These are phyloP conservation scores for Pheosia tremula DNA, from an alignment of 2,888 invertebrate genomes.

Conservation along the genomic window DNA sequence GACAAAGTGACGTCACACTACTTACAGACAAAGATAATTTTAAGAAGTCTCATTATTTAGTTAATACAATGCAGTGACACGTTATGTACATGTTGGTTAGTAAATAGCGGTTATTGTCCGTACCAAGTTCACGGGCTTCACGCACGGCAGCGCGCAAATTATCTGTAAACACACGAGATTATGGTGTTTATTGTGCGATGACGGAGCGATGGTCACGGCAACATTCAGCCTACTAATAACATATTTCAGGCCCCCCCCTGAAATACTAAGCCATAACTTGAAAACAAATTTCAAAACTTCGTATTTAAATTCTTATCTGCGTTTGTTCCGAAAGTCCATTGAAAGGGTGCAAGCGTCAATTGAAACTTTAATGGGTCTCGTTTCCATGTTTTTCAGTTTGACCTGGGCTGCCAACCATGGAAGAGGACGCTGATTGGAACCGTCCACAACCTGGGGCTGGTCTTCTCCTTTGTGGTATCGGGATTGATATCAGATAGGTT, in stretches of 20 bases:
- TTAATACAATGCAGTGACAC: slow-evolving; percentile 2
- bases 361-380: neutral
- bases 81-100: neutral
- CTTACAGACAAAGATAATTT: neutral
- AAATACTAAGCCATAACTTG: neutral
- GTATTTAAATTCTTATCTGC: no score
- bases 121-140: slow-evolving; percentile 35
- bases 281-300: neutral
- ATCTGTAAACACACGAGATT: slow-evolving; percentile 15
- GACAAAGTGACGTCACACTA: no score
- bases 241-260: neutral
- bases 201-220: neutral
- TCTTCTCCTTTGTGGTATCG: slow-evolving; percentile 87
- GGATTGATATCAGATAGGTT: slow-evolving; percentile 90
- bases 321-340: no score
- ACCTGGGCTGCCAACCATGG: slow-evolving; percentile 88
- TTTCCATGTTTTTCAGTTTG: slow-evolving; percentile 77
- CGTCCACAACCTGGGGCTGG: slow-evolving; percentile 88
- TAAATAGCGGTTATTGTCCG: slow-evolving; percentile 18
- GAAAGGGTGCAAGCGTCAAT: no score
- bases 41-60: neutral
- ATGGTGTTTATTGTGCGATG: slow-evolving; percentile 15
- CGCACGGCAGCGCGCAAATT: slow-evolving; percentile 23
- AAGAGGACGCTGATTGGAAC: slow-evolving; percentile 90
- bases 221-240: neutral